Evolutionary conservation across 2,113 vertebrate species (phyloP).

Genomic region (Phaethornis superciliosus): DNA sequence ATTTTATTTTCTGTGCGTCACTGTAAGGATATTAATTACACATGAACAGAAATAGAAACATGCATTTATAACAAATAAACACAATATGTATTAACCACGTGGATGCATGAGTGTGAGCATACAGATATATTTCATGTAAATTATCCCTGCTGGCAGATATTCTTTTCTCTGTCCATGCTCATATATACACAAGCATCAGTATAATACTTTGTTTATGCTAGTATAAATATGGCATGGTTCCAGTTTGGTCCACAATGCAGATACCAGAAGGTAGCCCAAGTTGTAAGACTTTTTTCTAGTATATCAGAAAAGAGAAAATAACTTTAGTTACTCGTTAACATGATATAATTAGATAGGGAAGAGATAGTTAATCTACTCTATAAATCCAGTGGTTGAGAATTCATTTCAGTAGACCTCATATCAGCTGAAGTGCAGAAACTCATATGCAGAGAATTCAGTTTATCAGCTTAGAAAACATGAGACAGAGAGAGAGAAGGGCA

Average conservation of each 20-base stretch:
- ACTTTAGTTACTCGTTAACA: not conserved
- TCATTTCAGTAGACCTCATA: not conserved
- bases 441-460: not conserved
- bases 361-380: not conserved
- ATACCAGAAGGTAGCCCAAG: not conserved
- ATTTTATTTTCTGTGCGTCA: not conserved
- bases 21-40: not conserved
- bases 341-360: not conserved
- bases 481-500: not conserved
- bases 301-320: not conserved
- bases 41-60: not conserved
- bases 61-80: not conserved
- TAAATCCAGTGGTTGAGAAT: not conserved
- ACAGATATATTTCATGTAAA: not conserved
- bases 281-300: not conserved
- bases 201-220: not conserved
- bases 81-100: not conserved
- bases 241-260: not conserved
- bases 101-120: not conserved
- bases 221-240: not conserved
- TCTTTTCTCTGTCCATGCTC: not conserved
- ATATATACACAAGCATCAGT: not conserved
- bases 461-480: not conserved
- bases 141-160: not conserved
- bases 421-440: not conserved